Evolutionary conservation across 1,140 invertebrate species (phyloP), one percentile per base, ranked within the genome.

Genomic region (Drosophila sulfurigaster): DNA sequence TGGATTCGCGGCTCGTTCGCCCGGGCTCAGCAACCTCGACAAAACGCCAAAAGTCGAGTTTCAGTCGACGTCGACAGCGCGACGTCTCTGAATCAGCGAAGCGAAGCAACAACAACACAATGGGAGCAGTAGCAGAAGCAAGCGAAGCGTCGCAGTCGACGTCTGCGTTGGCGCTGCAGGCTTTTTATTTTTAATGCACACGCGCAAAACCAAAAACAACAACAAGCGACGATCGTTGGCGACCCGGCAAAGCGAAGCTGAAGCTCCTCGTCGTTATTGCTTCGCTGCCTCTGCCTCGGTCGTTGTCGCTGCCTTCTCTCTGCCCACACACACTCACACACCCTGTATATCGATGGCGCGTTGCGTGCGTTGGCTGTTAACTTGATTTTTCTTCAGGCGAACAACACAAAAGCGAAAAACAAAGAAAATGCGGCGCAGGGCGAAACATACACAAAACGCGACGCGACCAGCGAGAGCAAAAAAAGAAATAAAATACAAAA

Each of bases 341-440:
- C 60, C 45, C 70, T 58, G 58, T 69, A 13, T 43, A 3, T 13
- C 41, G 2, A 1, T 43, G 32, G 52, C 51, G 73, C 51, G 73
- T 79, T 78, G 79, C 74, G 79, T 80, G 83, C 81, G 77, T 81
- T 78, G 75, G 78, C 57, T 80, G 81, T 81, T 88, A 88, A 88
- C 83, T 88, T 88, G 83, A 88, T 88, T 88, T 86, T 88, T 88
- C 83, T 88, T 88, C 56, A 65, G 85, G 82, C 76, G 63, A 43
- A 82, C 76, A 66, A 43, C 48, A 43, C 51, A 76, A 72, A 66
- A 66, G 77, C 77, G 68, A 80, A 80, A 72, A 88, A 89, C 83
- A 87, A 88, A 89, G 83, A 88, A 88, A 88, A 88, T 88, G 41
- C 41, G 83, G 83, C 67, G 70, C 81, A 79, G 79, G 79, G 78